Conservation (phyloP, 1,140 invertebrate genomes). For the Vollenhovia emeryi region DNA sequence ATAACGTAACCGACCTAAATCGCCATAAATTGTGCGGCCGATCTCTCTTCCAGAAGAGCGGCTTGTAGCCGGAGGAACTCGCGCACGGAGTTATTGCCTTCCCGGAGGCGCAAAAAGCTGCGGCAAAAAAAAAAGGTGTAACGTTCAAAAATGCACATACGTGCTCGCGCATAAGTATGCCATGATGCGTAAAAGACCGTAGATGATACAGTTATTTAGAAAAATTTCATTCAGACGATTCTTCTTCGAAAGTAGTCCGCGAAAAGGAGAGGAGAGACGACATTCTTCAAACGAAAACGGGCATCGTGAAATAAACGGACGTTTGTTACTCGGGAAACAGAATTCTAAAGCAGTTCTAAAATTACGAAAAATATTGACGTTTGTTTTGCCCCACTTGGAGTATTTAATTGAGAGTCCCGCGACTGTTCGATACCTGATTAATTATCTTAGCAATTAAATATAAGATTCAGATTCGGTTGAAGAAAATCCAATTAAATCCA, state of each 20-base stretch:
- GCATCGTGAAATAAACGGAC: background rate
- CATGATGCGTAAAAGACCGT: slow-evolving; percentile 10
- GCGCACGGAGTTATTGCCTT: slow-evolving; percentile 44
- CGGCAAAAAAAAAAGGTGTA: background rate
- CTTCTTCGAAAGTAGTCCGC: background rate
- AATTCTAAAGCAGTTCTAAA: background rate
- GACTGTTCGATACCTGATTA: background rate
- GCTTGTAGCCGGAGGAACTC: slow-evolving; percentile 18
- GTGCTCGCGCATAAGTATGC: background rate
- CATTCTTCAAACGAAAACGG: background rate
- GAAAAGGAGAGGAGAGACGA: background rate
- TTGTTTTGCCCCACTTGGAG: background rate
- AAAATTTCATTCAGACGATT: background rate
- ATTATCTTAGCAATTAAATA: background rate
- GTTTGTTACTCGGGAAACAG: background rate
- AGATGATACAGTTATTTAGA: slow-evolving; percentile 10
- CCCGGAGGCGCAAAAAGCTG: slow-evolving; percentile 24
- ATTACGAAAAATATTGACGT: background rate
- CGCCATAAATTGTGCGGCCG: slow-evolving; percentile 43
- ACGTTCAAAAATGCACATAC: slow-evolving; percentile 4
- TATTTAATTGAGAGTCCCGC: background rate
- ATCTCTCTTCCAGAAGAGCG: slow-evolving; percentile 58
- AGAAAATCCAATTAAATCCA: background rate
- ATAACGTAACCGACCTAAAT: slow-evolving; percentile 50
- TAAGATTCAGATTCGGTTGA: background rate